Evolutionary conservation across 2,113 vertebrate genomes (phyloP).

Genomic region (Cyphomyrus plagiostoma): DNA sequence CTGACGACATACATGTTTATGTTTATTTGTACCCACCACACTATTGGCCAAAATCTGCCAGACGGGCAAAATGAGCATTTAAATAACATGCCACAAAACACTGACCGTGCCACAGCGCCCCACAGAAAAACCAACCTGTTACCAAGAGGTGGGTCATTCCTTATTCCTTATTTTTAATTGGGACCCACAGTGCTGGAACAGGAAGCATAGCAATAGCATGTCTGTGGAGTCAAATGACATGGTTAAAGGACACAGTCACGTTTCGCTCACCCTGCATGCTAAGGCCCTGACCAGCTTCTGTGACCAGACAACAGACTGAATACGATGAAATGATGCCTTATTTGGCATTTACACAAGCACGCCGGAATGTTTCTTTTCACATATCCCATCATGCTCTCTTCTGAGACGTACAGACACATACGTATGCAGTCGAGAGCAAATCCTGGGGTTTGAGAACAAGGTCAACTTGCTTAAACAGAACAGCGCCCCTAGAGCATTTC

Average conservation of each 20-base stretch:
- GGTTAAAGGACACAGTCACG: background rate
- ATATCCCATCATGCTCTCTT: background rate
- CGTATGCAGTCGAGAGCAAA: background rate
- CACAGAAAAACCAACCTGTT: background rate
- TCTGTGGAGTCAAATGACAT: background rate
- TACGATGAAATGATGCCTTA: background rate
- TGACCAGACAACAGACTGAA: background rate
- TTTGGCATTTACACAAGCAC: background rate
- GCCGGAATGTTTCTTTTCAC: background rate
- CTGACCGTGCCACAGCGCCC: background rate
- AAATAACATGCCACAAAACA: constrained; percentile 29
- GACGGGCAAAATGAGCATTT: background rate
- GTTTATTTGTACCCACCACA: background rate
- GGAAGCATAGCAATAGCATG: background rate
- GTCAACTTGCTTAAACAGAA: background rate
- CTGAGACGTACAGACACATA: background rate
- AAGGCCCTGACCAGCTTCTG: background rate
- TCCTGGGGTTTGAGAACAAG: background rate
- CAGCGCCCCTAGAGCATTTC: background rate
- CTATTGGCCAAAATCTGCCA: background rate
- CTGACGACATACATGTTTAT: background rate
- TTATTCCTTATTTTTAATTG: background rate
- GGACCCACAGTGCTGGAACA: background rate
- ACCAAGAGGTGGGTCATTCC: background rate
- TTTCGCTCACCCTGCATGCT: background rate